Evolutionary conservation across 1,140 invertebrate genomes (phyloP), one percentile per base, ranked within the genome.

Genomic region (Drosophila equinoxialis): DNA sequence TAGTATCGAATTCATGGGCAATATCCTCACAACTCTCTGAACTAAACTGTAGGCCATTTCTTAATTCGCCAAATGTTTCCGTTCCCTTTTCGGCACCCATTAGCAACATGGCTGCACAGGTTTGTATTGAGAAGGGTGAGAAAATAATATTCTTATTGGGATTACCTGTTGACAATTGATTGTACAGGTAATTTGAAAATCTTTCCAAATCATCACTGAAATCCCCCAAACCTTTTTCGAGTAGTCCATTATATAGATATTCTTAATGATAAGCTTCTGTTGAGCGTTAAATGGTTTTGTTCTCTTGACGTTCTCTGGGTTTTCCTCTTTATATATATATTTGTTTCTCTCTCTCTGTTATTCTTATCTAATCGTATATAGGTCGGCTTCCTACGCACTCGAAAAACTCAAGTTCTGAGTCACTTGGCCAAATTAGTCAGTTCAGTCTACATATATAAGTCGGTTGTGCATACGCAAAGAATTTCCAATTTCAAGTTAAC

Each of bases 1-100:
- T 76, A 1, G 13, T 41, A 37, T 82, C 20, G 23, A 91, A 91
- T 0, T 23, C 45, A 1, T 75, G 58, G 11, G 79, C 81, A 3
- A 84, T 71, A 20, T 77, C 30, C 6, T 59, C 20, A 4, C 39
- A 55, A 57, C 70, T 23, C 10, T 57, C 67, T 0, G 65, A 59
- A 7, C 58, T 62, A 11, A 93, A 90, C 39, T 83, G 33, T n/a
- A 94, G 92, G 23, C 77, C 92, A 14, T 73, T 63, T 4, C 86
- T 85, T 54, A 95, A 87, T 82, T 94, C 92, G 8, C 89, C 61
- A 26, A 92, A 91, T 0, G 95, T 95, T 7, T 91, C 75, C 7
- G 93, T 93, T 0, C 6, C 65, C 11, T 67, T 93, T 41, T 70
- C 71, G 5, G 94, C 92, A 1, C 95, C 95, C 66, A 92, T 91